Evolutionary conservation across 2,888 invertebrate genomes (phyloP).

Genomic region (Drosophila tanythrix): DNA sequence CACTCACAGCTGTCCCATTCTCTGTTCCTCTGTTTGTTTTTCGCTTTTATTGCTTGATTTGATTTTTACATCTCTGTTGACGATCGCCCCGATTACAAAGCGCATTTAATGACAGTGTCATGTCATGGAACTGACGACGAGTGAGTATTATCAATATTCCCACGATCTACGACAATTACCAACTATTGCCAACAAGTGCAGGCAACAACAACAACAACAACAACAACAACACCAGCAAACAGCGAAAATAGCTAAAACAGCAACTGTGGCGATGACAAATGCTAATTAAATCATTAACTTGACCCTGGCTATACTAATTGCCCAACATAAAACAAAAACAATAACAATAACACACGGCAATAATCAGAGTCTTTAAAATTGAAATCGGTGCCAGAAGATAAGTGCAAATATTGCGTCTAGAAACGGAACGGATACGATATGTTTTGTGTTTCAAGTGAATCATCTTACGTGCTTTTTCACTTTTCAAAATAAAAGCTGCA

Average conservation of each 20-base stretch:
- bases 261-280: slow-evolving; percentile 65
- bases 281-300: slow-evolving; percentile 77
- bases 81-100: slow-evolving; percentile 24
- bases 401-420: slow-evolving; percentile 1
- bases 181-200: slow-evolving; percentile 39
- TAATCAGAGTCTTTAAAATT: slow-evolving; percentile 30
- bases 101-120: slow-evolving; percentile 23
- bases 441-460: slow-evolving; percentile 24
- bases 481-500: slow-evolving; percentile 21
- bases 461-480: slow-evolving; percentile 40
- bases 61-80: slow-evolving; percentile 27
- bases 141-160: slow-evolving; percentile 67
- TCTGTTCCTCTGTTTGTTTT: not conserved
- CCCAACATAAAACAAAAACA: slow-evolving; percentile 63
- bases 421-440: slow-evolving; percentile 41
- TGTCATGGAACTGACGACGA: slow-evolving; percentile 34
- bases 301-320: slow-evolving; percentile 72
- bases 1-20: not conserved
- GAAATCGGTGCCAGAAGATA: slow-evolving; percentile 37
- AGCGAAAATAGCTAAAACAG: not conserved
- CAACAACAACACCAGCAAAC: not conserved
- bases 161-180: slow-evolving; percentile 73
- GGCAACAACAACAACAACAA: slow-evolving; percentile 11
- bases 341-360: slow-evolving; percentile 28
- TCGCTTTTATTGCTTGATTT: slow-evolving; percentile 7